These are phyloP conservation scores for Menidia menidia DNA, from an alignment of 2,797 vertebrate species.

Conservation along the genomic window DNA sequence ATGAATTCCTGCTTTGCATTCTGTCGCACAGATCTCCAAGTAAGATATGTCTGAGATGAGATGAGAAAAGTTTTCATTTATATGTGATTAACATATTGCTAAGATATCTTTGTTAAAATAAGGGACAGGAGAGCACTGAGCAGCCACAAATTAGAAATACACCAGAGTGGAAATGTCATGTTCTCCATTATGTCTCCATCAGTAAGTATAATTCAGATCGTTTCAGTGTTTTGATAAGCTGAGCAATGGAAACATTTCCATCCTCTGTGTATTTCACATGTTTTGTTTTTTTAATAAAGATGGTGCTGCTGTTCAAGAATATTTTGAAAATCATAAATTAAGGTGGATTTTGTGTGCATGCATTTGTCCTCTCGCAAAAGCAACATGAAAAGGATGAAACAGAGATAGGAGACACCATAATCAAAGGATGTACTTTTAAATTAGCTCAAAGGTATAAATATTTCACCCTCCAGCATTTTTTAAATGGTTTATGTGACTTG, in stretches of 20 bases:
- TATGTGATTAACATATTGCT: constrained; percentile 55
- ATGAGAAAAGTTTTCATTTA: constrained; percentile 29
- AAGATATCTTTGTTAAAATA: constrained; percentile 55
- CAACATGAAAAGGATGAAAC: constrained; percentile 16
- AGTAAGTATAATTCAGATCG: constrained; percentile 45
- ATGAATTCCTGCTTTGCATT: constrained; percentile 48
- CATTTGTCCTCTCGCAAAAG: not conserved
- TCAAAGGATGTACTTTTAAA: constrained; percentile 51
- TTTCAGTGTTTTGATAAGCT: constrained; percentile 36
- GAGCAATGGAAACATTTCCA: constrained; percentile 1
- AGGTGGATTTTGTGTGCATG: not conserved
- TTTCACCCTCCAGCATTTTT: constrained; percentile 42
- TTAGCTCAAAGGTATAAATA: constrained; percentile 47
- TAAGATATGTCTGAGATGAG: constrained; percentile 37
- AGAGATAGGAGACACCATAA: constrained; percentile 15
- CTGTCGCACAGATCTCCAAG: constrained; percentile 20
- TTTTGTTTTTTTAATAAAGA: constrained; percentile 40
- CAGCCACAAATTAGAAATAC: constrained; percentile 47
- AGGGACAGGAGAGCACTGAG: constrained; percentile 23
- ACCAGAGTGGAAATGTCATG: constrained; percentile 47
- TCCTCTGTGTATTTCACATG: constrained; percentile 33
- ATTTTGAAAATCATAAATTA: no score
- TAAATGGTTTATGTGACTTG: constrained; percentile 34
- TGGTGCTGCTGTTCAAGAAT: not conserved
- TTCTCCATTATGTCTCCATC: constrained; percentile 57